Evolutionary conservation across 2,797 vertebrate species (phyloP), one percentile per base, ranked within the genome.

Genomic region (Pogonophryne albipinna): DNA sequence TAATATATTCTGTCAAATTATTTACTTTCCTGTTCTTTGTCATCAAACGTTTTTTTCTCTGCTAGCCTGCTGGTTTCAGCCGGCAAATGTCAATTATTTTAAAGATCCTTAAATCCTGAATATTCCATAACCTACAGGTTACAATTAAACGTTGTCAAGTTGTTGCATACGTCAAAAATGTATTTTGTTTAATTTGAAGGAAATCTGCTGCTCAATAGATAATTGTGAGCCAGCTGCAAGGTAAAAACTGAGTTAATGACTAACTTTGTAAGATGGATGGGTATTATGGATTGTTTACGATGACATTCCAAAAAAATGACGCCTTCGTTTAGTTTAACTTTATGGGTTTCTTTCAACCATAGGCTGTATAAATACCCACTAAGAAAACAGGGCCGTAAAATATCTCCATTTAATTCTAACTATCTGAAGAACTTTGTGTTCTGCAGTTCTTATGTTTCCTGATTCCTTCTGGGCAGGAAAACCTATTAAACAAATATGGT

Each of bases 401-500:
- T 66, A 66, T 41, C n/a, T 3, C 6, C 23, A 13, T 10, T 57
- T 17, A 15, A 31, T 44, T 1, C 44, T 44, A 64, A 17, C 10
- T 31, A 9, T 19, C 9, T 46, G 20, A 62, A 65, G 55, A 11
- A 10, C 42, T 14, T 62, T 16, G 1, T 51, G 15, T 0, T 20
- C 61, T 27, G 23, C 56, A 27, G 23, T 27, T 14, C 19, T 38
- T 16, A 3, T 64, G 60, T 73, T 56, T 74, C 46, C 63, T 52
- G 59, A 50, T 55, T 11, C 41, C 53, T 59, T 55, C 27, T 50
- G 9, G 34, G 58, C 17, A 61, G 76, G 59, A 79, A 83, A 87
- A 69, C 76, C 69, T 76, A 3, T 76, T 66, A 79, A 81, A 75
- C 64, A 84, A 83, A 84, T 44, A 85, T 0, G 66, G 45, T 16